Percentiles rank a stretch among this genome's conserved stretches.
Conservation (phyloP, 2,797 vertebrate genomes). For the Clamator glandarius region DNA sequence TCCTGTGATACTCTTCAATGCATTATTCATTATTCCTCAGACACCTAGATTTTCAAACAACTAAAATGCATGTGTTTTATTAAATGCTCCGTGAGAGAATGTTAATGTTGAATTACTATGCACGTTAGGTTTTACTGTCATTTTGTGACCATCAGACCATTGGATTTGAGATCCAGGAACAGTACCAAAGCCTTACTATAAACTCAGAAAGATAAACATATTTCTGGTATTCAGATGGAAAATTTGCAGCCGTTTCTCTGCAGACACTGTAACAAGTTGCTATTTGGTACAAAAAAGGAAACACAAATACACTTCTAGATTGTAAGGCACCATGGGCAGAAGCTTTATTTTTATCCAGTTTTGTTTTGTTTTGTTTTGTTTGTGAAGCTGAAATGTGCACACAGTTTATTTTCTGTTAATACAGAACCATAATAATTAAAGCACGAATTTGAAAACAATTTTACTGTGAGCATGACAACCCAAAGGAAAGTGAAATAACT, state of each 20-base stretch:
- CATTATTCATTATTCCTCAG: background rate
- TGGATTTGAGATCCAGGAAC: background rate
- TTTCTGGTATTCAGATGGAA: background rate
- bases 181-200: background rate
- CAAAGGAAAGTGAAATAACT: background rate
- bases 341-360: background rate
- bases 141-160: fast-evolving
- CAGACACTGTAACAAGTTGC: background rate
- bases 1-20: background rate
- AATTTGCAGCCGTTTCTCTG: background rate
- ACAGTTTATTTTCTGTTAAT: background rate
- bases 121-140: background rate
- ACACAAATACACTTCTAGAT: background rate
- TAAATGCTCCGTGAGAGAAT: background rate
- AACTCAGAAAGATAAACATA: background rate
- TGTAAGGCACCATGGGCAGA: background rate
- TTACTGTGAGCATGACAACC: background rate
- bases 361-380: background rate
- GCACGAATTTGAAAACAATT: background rate
- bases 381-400: background rate
- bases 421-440: background rate
- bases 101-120: background rate
- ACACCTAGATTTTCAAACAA: background rate
- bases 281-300: background rate
- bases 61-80: background rate